Evolutionary conservation across 2,888 invertebrate species (phyloP).

Genomic region (Polylopha cassiicola): DNA sequence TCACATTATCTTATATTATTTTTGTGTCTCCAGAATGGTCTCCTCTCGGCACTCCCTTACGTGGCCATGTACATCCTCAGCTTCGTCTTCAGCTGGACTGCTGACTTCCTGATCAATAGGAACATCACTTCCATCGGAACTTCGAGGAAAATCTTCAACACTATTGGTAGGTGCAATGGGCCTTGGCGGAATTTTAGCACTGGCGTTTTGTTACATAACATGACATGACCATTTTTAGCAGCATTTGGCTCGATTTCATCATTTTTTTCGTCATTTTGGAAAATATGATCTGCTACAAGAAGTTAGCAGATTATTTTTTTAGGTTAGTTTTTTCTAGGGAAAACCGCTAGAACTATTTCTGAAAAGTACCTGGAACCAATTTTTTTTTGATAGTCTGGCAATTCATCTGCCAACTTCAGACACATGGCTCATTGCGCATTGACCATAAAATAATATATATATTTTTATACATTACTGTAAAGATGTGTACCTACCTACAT

Average conservation of each 20-base stretch:
- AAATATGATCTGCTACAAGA: no score
- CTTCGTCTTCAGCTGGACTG: constrained; percentile 82
- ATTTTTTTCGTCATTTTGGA: no score
- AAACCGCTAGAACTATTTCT: no score
- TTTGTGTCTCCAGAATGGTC: constrained; percentile 75
- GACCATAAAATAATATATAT: no score
- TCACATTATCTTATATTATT: background rate
- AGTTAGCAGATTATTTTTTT: no score
- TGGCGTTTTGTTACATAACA: background rate
- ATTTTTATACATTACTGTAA: no score
- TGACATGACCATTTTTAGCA: background rate
- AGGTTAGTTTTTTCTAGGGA: no score
- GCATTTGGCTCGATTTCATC: background rate
- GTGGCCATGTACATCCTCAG: constrained; percentile 84
- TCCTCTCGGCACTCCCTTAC: constrained; percentile 85
- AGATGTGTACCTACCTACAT: no score
- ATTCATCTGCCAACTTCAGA: no score
- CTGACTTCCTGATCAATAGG: constrained; percentile 79
- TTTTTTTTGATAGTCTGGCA: no score
- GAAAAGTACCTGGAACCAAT: no score
- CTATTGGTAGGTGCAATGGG: constrained; percentile 81
- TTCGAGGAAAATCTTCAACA: constrained; percentile 82
- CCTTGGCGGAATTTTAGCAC: background rate
- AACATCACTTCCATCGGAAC: constrained; percentile 67
- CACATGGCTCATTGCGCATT: no score